Conservation (phyloP, 2,113 vertebrate genomes). For the Gasterosteus nipponicus region DNA sequence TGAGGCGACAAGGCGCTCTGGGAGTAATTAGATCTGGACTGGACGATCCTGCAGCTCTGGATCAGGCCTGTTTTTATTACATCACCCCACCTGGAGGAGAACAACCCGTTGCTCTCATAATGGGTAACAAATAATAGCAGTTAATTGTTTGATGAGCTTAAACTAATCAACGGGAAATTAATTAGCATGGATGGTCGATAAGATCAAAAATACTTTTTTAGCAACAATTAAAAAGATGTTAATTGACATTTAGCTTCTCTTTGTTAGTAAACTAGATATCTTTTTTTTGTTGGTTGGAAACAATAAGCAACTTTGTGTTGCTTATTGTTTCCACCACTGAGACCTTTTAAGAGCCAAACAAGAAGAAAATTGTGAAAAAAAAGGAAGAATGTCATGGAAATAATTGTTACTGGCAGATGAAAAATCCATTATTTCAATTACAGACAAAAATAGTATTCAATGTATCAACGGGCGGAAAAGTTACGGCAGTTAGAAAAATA, state of each 20-base stretch:
- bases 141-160: not conserved
- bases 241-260: not conserved
- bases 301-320: not conserved
- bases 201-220: no score
- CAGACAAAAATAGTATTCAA: not conserved
- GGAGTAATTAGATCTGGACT: constrained; percentile 25
- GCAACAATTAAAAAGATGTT: not conserved
- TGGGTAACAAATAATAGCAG: not conserved
- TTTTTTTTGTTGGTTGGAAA: no score
- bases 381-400: not conserved
- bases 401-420: not conserved
- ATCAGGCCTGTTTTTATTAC: not conserved
- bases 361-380: not conserved
- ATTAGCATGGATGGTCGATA: not conserved
- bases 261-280: not conserved
- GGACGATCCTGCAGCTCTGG: not conserved
- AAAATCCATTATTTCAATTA: not conserved
- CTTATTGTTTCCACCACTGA: not conserved
- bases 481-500: not conserved
- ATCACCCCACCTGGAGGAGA: not conserved
- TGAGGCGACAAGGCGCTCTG: constrained; percentile 28
- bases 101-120: constrained; percentile 9
- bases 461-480: not conserved
- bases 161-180: not conserved
- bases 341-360: not conserved